Percentiles rank a stretch among this genome's conserved stretches.
Conservation (phyloP, 1,140 invertebrate species). For the Drosophila tani region DNA sequence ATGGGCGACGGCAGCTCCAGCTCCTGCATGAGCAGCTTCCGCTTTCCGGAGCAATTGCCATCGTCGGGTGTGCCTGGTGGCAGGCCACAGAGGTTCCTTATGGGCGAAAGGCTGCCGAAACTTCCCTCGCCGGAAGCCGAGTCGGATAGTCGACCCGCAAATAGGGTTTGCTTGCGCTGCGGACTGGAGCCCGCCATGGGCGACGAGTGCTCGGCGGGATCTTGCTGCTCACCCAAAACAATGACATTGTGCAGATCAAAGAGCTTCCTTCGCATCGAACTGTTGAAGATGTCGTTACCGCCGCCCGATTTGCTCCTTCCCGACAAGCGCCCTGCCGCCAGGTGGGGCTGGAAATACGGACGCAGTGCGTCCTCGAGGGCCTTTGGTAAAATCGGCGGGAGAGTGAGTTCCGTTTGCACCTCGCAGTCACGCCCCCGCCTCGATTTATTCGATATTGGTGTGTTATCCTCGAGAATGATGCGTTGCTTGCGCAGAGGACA, state of each 20-base stretch:
- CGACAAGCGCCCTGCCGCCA: conserved; percentile 53
- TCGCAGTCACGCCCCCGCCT: conserved; percentile 62
- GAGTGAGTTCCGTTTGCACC: conserved; percentile 85
- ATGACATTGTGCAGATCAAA: conserved; percentile 75
- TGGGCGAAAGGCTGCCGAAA: conserved; percentile 80
- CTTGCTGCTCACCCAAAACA: conserved; percentile 59
- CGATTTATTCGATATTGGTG: conserved; percentile 72
- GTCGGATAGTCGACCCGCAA: conserved; percentile 74
- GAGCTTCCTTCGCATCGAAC: conserved; percentile 77
- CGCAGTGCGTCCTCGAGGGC: conserved; percentile 86
- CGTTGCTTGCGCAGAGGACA: conserved; percentile 78
- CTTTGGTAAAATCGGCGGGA: conserved; percentile 85
- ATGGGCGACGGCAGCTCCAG: conserved; percentile 71
- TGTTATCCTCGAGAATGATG: conserved; percentile 73
- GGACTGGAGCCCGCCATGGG: conserved; percentile 74
- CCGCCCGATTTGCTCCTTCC: conserved; percentile 19
- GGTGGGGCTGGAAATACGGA: conserved; percentile 85
- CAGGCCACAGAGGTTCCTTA: conserved; percentile 68
- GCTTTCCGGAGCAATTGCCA: conserved; percentile 42
- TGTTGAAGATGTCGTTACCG: conserved; percentile 60
- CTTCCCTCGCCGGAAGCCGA: conserved; percentile 59
- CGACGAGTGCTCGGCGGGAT: conserved; percentile 15
- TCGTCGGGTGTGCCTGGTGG: conserved; percentile 59
- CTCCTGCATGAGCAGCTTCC: conserved; percentile 60
- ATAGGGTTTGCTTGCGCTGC: conserved; percentile 64